A percentile compares a stretch with the other conserved stretches of the same genome.
Evolutionary conservation across 53 echinoderm and acorn worm genomes (phyloP).

Genomic region (Arbacia lixula): DNA sequence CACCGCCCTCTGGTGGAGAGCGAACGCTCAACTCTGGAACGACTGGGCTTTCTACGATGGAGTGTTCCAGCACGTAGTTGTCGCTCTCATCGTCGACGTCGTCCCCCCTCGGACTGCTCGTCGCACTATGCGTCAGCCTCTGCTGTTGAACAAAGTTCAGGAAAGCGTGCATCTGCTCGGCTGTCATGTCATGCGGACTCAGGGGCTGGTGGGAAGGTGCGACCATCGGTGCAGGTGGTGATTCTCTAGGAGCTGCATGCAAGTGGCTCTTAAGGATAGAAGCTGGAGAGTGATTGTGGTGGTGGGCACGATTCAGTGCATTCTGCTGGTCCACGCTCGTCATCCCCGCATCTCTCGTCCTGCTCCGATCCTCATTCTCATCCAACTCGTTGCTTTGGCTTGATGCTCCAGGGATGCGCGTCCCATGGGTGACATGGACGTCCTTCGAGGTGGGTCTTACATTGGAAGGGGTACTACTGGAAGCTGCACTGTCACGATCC

Average conservation of each 20-base stretch:
- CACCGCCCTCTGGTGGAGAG: conserved; percentile 42
- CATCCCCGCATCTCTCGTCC: background rate
- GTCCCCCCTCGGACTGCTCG: background rate
- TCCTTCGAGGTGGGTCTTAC: too few relatives aligned
- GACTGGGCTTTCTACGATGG: conserved; percentile 6
- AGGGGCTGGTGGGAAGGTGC: background rate
- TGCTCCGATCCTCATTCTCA: too few relatives aligned
- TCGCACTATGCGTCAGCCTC: background rate
- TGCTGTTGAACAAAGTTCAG: conserved; percentile 4
- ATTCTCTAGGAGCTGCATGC: too few relatives aligned
- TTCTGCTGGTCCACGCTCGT: conserved; percentile 14
- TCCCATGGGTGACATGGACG: too few relatives aligned
- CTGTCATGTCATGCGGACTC: too few relatives aligned
- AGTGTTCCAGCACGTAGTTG: conserved; percentile 40
- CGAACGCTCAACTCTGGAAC: background rate
- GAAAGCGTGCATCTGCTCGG: conserved; percentile 38
- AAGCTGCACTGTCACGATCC: too few relatives aligned
- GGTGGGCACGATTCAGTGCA: conserved; percentile 2
- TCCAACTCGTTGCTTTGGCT: too few relatives aligned
- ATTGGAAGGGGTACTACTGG: too few relatives aligned
- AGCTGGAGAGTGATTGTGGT: background rate
- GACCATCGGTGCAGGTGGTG: conserved; percentile 7
- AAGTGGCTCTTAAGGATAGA: too few relatives aligned
- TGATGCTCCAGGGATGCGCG: too few relatives aligned
- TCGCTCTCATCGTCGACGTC: background rate